These are phyloP conservation scores for Hydraecia micacea DNA, from an alignment of 2,888 invertebrate species.

Conservation along the genomic window DNA sequence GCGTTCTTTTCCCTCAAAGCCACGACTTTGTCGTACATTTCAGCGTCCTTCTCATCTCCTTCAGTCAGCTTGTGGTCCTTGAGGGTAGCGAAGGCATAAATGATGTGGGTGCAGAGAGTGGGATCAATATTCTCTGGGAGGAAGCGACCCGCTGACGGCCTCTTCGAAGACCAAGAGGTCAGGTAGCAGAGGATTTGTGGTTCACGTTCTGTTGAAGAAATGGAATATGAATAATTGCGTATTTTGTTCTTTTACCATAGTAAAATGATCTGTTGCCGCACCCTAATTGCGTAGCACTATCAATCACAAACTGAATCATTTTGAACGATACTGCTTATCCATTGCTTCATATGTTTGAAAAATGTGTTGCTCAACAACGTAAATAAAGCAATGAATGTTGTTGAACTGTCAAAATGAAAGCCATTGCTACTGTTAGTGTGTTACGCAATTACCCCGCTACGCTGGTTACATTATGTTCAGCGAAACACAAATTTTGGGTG, in stretches of 20 bases:
- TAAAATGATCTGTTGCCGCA: neutral
- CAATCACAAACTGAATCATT: too few species aligned
- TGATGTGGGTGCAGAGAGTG: conserved; percentile 97
- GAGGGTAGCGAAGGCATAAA: conserved; percentile 98
- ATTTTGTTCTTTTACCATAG: neutral
- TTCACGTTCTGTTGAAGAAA: conserved; percentile 92
- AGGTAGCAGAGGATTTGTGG: conserved; percentile 98
- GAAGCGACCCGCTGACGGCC: conserved; percentile 96
- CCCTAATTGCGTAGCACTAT: too few species aligned
- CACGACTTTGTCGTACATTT: conserved; percentile 96
- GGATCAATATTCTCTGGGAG: conserved; percentile 97
- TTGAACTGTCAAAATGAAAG: too few species aligned
- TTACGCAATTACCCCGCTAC: too few species aligned
- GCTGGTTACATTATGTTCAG: too few species aligned
- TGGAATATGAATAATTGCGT: neutral
- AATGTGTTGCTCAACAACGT: too few species aligned
- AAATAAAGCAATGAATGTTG: too few species aligned
- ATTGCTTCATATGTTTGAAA: too few species aligned
- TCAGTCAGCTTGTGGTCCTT: conserved; percentile 96
- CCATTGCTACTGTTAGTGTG: too few species aligned
- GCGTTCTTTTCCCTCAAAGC: conserved; percentile 96
- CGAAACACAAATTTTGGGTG: neutral
- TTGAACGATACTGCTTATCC: too few species aligned
- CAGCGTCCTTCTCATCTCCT: conserved; percentile 94
- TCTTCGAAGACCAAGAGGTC: conserved; percentile 98